These are phyloP conservation scores for Galagoides demidoff DNA, from an alignment of 2,797 vertebrate species.

Conservation along the genomic window DNA sequence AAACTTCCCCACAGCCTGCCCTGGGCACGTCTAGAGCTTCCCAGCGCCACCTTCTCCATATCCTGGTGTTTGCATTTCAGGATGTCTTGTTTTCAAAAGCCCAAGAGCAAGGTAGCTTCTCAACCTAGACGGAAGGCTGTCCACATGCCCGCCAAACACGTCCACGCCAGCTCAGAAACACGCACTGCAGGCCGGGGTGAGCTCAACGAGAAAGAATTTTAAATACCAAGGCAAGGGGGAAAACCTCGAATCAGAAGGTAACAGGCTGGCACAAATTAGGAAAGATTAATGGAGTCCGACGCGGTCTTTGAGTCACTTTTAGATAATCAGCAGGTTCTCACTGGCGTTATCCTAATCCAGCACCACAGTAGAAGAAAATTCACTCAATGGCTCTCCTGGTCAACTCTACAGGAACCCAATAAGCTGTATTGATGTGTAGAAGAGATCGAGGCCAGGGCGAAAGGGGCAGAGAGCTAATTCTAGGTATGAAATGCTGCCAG, in stretches of 20 bases:
- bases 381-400: constrained; percentile 20
- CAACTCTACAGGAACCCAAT: constrained; percentile 68
- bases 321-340: constrained; percentile 75
- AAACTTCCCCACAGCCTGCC: not conserved
- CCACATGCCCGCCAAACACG: too few species aligned
- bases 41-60: not conserved
- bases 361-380: constrained; percentile 64
- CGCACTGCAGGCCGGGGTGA: accelerated
- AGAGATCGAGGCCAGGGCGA: constrained; percentile 48
- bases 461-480: constrained; percentile 42
- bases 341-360: constrained; percentile 26
- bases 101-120: not conserved
- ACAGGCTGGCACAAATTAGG: constrained; percentile 8
- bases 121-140: not conserved
- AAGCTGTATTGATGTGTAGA: constrained; percentile 61
- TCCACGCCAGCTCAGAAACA: not conserved
- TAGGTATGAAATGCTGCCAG: constrained; percentile 57
- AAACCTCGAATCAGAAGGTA: not conserved
- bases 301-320: constrained; percentile 4
- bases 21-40: accelerated
- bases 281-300: constrained; percentile 65
- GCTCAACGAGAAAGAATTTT: constrained; percentile 44
- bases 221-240: constrained; percentile 63
- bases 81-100: not conserved
- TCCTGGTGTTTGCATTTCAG: too few species aligned